These are phyloP conservation scores for Pycnomerus fuliginosus DNA, from an alignment of 2,888 invertebrate genomes.

Conservation along the genomic window DNA sequence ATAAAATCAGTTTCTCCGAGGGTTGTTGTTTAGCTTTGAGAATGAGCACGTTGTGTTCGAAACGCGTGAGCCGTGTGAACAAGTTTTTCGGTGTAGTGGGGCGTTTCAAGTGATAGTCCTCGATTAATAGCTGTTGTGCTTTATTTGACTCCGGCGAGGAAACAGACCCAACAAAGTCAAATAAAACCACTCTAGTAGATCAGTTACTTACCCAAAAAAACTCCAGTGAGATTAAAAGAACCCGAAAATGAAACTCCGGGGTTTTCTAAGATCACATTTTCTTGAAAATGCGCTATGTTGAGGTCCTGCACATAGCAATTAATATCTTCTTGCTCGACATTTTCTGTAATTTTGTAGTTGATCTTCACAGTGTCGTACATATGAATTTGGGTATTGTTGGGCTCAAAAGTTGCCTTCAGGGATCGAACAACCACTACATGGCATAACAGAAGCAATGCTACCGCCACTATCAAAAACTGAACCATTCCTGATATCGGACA, in stretches of 20 bases:
- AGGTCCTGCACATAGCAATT: slow-evolving; percentile 16
- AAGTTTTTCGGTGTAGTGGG: too few relatives aligned
- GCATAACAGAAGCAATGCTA: slow-evolving; percentile 38
- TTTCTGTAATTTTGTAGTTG: slow-evolving; percentile 30
- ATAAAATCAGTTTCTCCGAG: too few relatives aligned
- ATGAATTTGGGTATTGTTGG: slow-evolving; percentile 34
- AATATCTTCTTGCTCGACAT: slow-evolving; percentile 1
- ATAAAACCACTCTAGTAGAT: too few relatives aligned
- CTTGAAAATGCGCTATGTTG: slow-evolving; percentile 18
- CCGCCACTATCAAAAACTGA: slow-evolving; percentile 42
- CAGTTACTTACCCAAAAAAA: slow-evolving; percentile 44
- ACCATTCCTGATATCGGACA: slow-evolving; percentile 45
- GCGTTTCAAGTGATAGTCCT: too few relatives aligned
- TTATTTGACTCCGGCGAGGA: too few relatives aligned
- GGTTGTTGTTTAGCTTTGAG: too few relatives aligned
- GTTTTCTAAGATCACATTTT: slow-evolving; percentile 11
- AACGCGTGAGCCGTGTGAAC: too few relatives aligned
- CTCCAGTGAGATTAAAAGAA: slow-evolving; percentile 44
- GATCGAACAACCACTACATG: slow-evolving; percentile 36
- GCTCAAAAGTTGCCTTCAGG: slow-evolving; percentile 38
- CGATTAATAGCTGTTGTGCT: too few relatives aligned
- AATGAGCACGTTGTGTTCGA: too few relatives aligned
- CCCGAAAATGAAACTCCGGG: slow-evolving; percentile 25
- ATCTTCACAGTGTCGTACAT: slow-evolving; percentile 41
- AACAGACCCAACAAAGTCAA: too few relatives aligned